These are phyloP conservation scores for Suncus etruscus DNA, from an alignment of 2,113 vertebrate species.

Conservation along the genomic window DNA sequence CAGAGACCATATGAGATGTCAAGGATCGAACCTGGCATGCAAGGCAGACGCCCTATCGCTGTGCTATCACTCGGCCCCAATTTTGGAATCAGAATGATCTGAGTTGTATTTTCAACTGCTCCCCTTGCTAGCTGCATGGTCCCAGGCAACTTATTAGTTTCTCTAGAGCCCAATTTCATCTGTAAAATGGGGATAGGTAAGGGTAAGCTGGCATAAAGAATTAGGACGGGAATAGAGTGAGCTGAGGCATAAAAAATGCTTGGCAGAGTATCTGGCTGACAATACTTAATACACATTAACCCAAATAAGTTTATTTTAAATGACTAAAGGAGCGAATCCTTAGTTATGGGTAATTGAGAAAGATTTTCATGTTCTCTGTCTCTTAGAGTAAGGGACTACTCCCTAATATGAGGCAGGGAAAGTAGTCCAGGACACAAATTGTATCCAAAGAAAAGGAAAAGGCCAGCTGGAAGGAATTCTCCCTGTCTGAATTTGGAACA, in stretches of 20 bases:
- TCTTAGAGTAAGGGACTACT: neutral
- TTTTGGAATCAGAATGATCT: neutral
- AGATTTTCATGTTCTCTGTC: neutral
- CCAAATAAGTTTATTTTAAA: neutral
- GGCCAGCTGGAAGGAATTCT: neutral
- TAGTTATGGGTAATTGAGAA: neutral
- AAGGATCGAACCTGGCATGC: no score
- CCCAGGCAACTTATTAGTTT: neutral
- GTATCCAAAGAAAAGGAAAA: conserved; percentile 1
- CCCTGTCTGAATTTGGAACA: neutral
- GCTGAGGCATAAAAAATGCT: neutral
- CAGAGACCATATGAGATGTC: no score
- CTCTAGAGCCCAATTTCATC: neutral
- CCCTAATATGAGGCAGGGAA: neutral
- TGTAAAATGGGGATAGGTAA: neutral
- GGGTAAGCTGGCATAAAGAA: neutral
- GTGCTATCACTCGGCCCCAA: no score
- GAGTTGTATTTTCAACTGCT: neutral
- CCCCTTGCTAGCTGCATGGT: neutral
- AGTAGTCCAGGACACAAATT: neutral
- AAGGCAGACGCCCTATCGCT: no score
- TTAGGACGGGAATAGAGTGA: neutral
- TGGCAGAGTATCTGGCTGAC: neutral
- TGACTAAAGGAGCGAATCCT: neutral
- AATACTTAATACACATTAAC: neutral